These are phyloP conservation scores for Hydroisotoma schaefferi DNA, from an alignment of 2,888 invertebrate species.

Conservation along the genomic window DNA sequence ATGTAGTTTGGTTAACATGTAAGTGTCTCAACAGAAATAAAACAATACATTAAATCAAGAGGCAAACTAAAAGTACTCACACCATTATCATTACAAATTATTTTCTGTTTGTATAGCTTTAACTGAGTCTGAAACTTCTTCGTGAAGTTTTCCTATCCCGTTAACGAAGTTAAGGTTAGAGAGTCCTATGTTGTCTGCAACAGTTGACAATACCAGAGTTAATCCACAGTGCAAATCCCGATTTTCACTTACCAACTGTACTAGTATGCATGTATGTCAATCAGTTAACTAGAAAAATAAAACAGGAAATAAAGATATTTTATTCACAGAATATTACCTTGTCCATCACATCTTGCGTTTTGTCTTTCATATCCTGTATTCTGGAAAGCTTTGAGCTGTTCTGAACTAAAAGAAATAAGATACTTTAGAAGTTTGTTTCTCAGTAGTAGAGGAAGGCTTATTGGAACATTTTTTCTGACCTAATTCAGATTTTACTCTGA, in stretches of 20 bases:
- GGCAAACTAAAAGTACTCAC: not conserved
- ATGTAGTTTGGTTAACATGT: not conserved
- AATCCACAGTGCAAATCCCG: constrained; percentile 21
- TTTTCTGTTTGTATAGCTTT: not conserved
- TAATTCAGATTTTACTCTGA: constrained; percentile 17
- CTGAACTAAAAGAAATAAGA: constrained; percentile 20
- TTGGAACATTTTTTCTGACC: constrained; percentile 14
- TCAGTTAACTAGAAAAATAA: not conserved
- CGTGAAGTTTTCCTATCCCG: not conserved
- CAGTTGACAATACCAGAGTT: constrained; percentile 1
- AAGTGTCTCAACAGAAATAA: not conserved
- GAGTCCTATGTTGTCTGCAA: constrained; percentile 9
- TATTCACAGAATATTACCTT: constrained; percentile 16
- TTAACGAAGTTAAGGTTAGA: constrained; percentile 2
- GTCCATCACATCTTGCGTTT: constrained; percentile 15
- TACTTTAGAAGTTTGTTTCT: not conserved
- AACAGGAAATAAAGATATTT: not conserved
- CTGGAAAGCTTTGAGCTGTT: constrained; percentile 21
- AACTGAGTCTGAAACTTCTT: not conserved
- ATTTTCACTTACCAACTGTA: constrained; percentile 21
- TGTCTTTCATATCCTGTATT: not conserved
- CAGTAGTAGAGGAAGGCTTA: not conserved
- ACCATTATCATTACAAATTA: not conserved
- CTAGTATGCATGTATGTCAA: not conserved
- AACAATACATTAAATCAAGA: not conserved